Evolutionary conservation across 2,888 invertebrate species (phyloP).

Genomic region (Drosophila buzzatii): DNA sequence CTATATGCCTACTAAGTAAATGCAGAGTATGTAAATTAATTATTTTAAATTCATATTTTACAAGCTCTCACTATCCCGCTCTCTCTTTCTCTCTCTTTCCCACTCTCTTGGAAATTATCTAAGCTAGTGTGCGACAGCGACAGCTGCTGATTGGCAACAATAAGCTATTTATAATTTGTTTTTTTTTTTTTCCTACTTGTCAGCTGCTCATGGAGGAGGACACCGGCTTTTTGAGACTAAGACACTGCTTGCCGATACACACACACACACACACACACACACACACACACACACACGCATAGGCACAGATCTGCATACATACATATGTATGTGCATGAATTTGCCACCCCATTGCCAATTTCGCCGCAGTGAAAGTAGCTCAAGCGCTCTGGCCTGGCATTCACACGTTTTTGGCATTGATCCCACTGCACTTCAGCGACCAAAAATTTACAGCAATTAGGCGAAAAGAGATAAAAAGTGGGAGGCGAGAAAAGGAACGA

Average conservation of each 20-base stretch:
- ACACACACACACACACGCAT: not conserved
- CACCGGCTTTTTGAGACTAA: conserved; percentile 35
- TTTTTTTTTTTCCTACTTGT: conserved; percentile 7
- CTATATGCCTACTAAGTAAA: not conserved
- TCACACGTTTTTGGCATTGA: conserved; percentile 76
- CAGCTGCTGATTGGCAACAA: conserved; percentile 45
- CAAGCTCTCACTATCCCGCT: not conserved
- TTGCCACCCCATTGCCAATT: conserved; percentile 22
- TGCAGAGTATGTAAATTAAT: conserved; percentile 14
- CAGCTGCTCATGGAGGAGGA: conserved; percentile 24
- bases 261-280: not conserved
- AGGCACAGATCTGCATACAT: not conserved
- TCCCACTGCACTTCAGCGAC: conserved; percentile 64
- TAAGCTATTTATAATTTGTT: conserved; percentile 36
- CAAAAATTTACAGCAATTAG: conserved; percentile 32
- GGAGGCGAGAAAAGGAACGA: conserved; percentile 22
- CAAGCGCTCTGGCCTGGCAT: conserved; percentile 38
- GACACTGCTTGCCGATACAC: not conserved
- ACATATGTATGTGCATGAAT: not conserved
- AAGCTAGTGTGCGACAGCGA: conserved; percentile 10
- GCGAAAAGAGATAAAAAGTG: conserved; percentile 25
- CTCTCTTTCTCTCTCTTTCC: not conserved
- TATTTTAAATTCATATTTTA: conserved; percentile 31
- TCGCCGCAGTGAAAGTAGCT: conserved; percentile 69
- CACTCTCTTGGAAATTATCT: not conserved